These are phyloP conservation scores for Linyphia triangularis DNA, from an alignment of 2,888 invertebrate species.

Conservation along the genomic window DNA sequence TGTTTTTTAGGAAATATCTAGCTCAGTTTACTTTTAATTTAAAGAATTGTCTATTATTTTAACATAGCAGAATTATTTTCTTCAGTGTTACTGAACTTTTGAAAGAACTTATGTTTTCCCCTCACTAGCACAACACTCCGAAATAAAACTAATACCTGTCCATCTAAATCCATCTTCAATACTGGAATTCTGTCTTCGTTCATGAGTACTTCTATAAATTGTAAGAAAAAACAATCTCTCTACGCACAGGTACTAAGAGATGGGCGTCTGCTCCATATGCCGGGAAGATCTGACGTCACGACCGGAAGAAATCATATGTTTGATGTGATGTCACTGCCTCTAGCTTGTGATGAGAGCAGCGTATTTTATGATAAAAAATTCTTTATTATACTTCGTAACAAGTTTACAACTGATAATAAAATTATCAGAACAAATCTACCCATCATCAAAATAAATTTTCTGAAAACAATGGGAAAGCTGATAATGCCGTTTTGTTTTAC, in stretches of 20 bases:
- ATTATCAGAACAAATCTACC: no score
- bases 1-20: no score
- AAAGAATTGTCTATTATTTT: no score
- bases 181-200: not conserved
- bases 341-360: no score
- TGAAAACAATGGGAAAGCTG: not conserved
- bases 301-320: not conserved
- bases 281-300: not conserved
- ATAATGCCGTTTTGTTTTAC: no score
- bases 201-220: no score
- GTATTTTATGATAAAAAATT: not conserved
- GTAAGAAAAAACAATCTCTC: not conserved
- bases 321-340: not conserved
- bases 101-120: no score
- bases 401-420: not conserved
- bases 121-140: no score
- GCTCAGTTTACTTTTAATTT: no score
- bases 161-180: not conserved
- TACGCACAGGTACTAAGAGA: not conserved
- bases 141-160: not conserved
- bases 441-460: not conserved
- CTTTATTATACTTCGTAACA: not conserved
- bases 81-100: no score
- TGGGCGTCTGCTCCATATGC: not conserved
- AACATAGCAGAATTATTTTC: no score